phyloP scores from a whole-genome alignment of 2,113 vertebrate genomes.

The Antigone vipio region DNA sequence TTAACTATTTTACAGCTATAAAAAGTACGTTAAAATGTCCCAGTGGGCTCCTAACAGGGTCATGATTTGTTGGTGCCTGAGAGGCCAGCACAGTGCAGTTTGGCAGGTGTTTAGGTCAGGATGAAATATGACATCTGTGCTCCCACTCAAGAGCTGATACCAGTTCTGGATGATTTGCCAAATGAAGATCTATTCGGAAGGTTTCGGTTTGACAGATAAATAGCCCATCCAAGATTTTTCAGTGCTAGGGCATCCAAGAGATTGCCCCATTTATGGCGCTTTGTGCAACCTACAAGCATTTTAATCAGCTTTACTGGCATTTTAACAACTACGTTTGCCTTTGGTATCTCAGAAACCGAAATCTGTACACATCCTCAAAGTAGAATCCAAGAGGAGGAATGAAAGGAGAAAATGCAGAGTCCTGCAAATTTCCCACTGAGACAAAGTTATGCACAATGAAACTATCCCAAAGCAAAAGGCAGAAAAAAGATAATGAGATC shows the following conservation, averaged over 20 bases:
- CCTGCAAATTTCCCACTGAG: background rate
- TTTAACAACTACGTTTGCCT: conserved; percentile 10
- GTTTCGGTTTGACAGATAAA: background rate
- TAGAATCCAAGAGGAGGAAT: background rate
- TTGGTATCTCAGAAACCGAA: background rate
- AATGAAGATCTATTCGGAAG: background rate
- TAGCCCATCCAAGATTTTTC: background rate
- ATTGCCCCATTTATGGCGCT: background rate
- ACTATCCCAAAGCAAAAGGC: background rate
- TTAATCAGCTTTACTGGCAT: conserved; percentile 9
- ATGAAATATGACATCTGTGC: conserved; percentile 6
- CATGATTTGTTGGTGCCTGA: conserved; percentile 20
- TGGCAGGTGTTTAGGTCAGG: conserved; percentile 23
- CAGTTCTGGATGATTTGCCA: conserved; percentile 13
- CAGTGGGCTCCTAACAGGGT: background rate
- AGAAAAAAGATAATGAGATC: background rate
- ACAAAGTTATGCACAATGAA: background rate
- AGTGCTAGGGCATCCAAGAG: background rate
- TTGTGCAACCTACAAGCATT: background rate
- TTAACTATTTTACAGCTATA: conserved; percentile 15
- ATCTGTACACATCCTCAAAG: background rate
- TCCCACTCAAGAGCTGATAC: background rate
- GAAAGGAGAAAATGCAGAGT: background rate
- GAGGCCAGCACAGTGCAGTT: background rate
- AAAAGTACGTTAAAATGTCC: background rate